Conservation (phyloP, 2,888 invertebrate genomes). For the Cryptocephalus moraei region DNA sequence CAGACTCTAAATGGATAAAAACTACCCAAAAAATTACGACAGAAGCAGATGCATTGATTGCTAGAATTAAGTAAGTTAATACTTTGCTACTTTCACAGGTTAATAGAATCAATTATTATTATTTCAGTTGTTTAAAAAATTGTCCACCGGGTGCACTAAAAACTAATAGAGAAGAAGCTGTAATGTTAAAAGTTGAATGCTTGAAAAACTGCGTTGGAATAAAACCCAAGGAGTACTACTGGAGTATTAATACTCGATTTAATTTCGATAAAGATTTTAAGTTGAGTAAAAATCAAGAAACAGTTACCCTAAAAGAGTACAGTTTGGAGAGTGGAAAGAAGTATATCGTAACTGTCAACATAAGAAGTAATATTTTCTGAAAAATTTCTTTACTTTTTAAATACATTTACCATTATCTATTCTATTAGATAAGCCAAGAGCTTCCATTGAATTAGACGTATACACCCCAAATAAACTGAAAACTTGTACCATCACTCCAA, state of each 20-base stretch:
- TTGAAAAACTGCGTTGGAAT: slow-evolving; percentile 3
- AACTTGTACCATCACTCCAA: slow-evolving; percentile 4
- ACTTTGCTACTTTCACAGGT: too few relatives aligned
- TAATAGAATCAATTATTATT: neutral
- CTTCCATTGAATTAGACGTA: slow-evolving; percentile 3
- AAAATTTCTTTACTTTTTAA: neutral
- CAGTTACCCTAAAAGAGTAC: slow-evolving; percentile 4
- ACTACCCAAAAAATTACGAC: slow-evolving; percentile 2
- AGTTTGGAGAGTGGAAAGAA: neutral
- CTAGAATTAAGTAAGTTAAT: too few relatives aligned
- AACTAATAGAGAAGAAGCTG: slow-evolving; percentile 2
- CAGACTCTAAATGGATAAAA: slow-evolving; percentile 4
- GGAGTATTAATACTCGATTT: neutral
- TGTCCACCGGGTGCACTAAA: slow-evolving; percentile 8
- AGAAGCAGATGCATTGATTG: neutral
- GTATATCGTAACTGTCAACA: slow-evolving; percentile 3
- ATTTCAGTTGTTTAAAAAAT: slow-evolving; percentile 6
- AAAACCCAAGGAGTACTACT: slow-evolving; percentile 1
- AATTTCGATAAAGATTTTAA: too few relatives aligned
- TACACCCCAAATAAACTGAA: slow-evolving; percentile 4
- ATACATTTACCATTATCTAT: neutral
- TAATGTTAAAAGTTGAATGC: slow-evolving; percentile 7
- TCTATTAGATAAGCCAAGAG: slow-evolving; percentile 1
- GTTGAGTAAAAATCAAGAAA: neutral
- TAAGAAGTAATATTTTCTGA: slow-evolving; percentile 5